Base-by-base conservation (phyloP, 2,797 vertebrate genomes). In the Corythornis leucogaster region DNA sequence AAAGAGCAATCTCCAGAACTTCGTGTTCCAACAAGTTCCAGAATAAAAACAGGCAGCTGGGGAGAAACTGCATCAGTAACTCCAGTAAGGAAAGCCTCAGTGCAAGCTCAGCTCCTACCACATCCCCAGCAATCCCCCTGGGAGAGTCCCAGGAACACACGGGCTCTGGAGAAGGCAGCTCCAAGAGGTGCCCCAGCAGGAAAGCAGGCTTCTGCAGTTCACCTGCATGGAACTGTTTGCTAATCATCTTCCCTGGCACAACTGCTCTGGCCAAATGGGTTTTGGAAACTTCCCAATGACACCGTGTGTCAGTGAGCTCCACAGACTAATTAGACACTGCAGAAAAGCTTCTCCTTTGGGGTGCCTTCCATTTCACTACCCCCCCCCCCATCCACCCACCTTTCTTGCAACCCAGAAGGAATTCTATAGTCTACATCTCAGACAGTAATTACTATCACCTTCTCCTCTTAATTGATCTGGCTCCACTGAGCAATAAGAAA, bases 391-490 rank as follows among this genome's bases (percentile, higher is more conserved):
- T 55, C 45, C 10, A 28, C 9, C 28, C 16, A 17, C 46, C 55
- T 89, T 93, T 81, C 62, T 62, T 40, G 78, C 74, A 74, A 81
- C 79, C 92, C 90, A 93, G 90, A 92, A 91, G 94, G 90, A 95
- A 96, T 96, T 95, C 87, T 12, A 79, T 2, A 85, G 67, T 95
- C 76, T 94, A 5, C 85, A 90, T 11, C 1, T 31, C 94, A 96
- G 94, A 95, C 94, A 95, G 86, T 96, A 95, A 96, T 93, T 95
- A 95, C 92, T 54, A 93, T 84, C 94, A 94, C 93, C 80, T 92
- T 92, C 85, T 89, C 70, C 53, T 95, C 94, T 92, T 96, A 96
- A 96, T 96, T 95, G 94, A 96, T 92, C 94, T 92, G 89, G 74
- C 92, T 93, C 93, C 95, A 90, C 88, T 76, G 88, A 92, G 95